Evolutionary conservation across 2,113 vertebrate genomes (phyloP), one percentile per base, ranked within the genome.

Genomic region (Rhinopomastus cyanomelas): DNA sequence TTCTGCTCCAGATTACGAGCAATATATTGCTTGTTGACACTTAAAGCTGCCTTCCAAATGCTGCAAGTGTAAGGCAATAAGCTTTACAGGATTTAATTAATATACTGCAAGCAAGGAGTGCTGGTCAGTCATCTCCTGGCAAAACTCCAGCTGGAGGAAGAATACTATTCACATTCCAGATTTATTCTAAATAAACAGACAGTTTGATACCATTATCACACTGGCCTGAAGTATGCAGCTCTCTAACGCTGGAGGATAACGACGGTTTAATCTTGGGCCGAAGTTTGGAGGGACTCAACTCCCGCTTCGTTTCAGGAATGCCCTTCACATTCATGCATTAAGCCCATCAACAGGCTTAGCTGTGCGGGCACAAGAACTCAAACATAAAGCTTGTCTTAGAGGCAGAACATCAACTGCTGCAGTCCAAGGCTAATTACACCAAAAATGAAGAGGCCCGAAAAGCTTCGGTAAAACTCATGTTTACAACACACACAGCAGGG

Each of bases 141-240:
- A 81, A 90, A 81, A 75, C 12, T 32, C 82, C 87, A 85, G 42
- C 60, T 81, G 92, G 42, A 92, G 37, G 20, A 87, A 72, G 39
- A 85, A 59, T 13, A 90, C 67, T 62, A 59, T 51, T 71, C 87
- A 57, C 65, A 77, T 93, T 93, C 80, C 76, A 86, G 27, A 85
- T 90, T 92, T 86, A 92, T 34, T 89, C 66, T 82, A 90, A 93
- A 91, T 73, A 95, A 71, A 51, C 87, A 93, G 85, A 65, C 61
- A 60, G 84, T 56, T 68, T 71, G 82, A 68, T 86, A 90, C 71
- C 34, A 34, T 72, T 86, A 76, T 87, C 60, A 68, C 59, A 81
- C 12, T 49, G 57, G 79, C 23, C 81, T 91, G 56, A 76, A 88
- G 44, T 32, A 67, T 53, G 74, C 8, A 48, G 71, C 52, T 85